These are phyloP conservation scores for Catotricha subobsoleta DNA, from an alignment of 2,888 invertebrate genomes.

Conservation along the genomic window DNA sequence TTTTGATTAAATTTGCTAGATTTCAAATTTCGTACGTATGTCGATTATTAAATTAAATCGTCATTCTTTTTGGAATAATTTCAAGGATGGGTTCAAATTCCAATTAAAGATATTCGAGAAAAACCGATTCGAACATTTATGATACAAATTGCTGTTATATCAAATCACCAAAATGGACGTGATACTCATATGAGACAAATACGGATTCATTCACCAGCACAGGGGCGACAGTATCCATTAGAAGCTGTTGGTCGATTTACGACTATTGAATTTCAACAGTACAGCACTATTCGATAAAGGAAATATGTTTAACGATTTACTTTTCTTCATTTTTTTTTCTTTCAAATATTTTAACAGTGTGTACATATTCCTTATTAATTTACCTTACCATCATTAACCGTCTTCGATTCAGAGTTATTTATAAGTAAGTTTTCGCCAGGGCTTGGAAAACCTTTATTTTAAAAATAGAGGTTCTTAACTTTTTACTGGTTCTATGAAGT, in stretches of 20 bases:
- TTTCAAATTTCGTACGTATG: not conserved
- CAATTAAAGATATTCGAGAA: slow-evolving; percentile 72
- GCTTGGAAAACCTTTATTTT: too few relatives aligned
- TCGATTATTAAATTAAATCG: not conserved
- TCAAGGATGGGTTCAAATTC: slow-evolving; percentile 85
- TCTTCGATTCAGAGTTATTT: too few relatives aligned
- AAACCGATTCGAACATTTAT: slow-evolving; percentile 86
- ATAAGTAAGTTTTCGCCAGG: too few relatives aligned
- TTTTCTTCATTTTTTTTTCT: not conserved
- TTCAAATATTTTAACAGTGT: not conserved
- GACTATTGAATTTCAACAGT: slow-evolving; percentile 65
- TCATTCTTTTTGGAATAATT: slow-evolving; percentile 8
- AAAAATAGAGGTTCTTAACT: too few relatives aligned
- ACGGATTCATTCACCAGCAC: slow-evolving; percentile 76
- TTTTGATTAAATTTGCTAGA: slow-evolving; percentile 3
- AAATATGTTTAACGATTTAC: not conserved
- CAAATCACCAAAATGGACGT: slow-evolving; percentile 97
- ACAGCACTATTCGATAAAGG: slow-evolving; percentile 54
- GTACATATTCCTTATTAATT: too few relatives aligned
- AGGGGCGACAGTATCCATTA: slow-evolving; percentile 35
- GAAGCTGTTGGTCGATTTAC: slow-evolving; percentile 62
- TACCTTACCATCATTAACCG: too few relatives aligned
- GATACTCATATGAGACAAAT: slow-evolving; percentile 97
- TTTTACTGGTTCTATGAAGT: too few relatives aligned
- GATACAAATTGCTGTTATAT: slow-evolving; percentile 89